Conservation (phyloP, 2,888 invertebrate species). For the Meteorus cinctellus region DNA sequence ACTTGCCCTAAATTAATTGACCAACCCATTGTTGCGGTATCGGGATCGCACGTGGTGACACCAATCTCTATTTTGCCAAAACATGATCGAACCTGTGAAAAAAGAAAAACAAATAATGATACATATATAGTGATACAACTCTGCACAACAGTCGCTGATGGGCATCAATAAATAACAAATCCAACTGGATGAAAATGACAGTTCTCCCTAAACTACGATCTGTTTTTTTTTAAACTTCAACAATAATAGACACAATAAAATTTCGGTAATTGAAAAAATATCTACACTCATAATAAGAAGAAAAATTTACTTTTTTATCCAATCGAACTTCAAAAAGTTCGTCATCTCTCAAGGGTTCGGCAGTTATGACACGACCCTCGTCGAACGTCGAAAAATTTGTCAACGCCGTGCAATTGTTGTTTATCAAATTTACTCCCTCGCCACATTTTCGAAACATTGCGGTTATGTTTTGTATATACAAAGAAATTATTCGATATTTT, state of each 20-base stretch:
- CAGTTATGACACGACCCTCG: slow-evolving; percentile 89
- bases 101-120: not conserved
- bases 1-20: slow-evolving; percentile 88
- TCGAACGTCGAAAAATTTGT: slow-evolving; percentile 89
- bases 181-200: no score
- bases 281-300: not conserved
- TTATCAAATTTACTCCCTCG: slow-evolving; percentile 86
- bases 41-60: slow-evolving; percentile 82
- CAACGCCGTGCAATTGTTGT: slow-evolving; percentile 88
- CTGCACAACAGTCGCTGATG: no score
- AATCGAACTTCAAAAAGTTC: slow-evolving; percentile 90
- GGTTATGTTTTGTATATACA: slow-evolving; percentile 35
- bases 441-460: slow-evolving; percentile 86
- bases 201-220: no score
- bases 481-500: not conserved
- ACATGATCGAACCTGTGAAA: slow-evolving; percentile 83
- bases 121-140: no score
- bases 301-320: slow-evolving; percentile 86
- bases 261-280: no score
- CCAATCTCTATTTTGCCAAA: slow-evolving; percentile 86
- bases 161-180: no score
- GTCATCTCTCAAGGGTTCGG: slow-evolving; percentile 86
- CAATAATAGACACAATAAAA: no score
- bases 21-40: slow-evolving; percentile 82
- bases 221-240: no score